A percentile compares a stretch with the other conserved stretches of the same genome.
These are phyloP conservation scores for Caenorhabditis elegans DNA, from an alignment of 1,140 invertebrate genomes.

Conservation along the genomic window WBcel235 BX284605.5:2883001-2883500, in stretches of 20 bases:
- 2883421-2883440: too few species aligned
- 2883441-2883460: background rate
- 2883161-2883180: background rate
- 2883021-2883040: background rate
- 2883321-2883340: background rate
- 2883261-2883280: background rate
- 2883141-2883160: too few species aligned
- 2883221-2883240: background rate
- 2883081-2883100: constrained; percentile 29
- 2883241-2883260: background rate
- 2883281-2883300: background rate
- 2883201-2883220: background rate
- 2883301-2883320: too few species aligned
- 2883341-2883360: background rate
- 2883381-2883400: background rate
- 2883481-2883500: background rate
- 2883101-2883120: too few species aligned
- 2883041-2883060: background rate
- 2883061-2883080: constrained; percentile 29
- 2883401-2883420: background rate
- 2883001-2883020: background rate
- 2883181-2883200: background rate
- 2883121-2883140: too few species aligned
- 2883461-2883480: background rate
- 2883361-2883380: background rate